phyloP scores from a whole-genome alignment of 2,113 vertebrate species.

The Lophotis ruficrista region DNA sequence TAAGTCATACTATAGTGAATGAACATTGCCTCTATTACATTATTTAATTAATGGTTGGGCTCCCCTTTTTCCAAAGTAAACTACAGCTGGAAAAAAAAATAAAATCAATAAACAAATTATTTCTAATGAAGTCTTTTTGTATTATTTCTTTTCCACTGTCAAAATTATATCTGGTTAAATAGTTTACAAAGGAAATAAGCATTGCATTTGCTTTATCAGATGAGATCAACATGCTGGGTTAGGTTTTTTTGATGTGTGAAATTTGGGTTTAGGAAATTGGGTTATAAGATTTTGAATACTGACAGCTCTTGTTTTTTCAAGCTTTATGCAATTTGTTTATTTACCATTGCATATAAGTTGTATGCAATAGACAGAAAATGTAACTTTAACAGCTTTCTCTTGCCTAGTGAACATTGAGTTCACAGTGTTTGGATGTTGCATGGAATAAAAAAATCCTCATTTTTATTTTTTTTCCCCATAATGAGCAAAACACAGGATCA shows the following conservation, averaged over 20 bases:
- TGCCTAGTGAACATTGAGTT: neutral
- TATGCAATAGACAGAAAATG: neutral
- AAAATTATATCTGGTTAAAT: conserved; percentile 46
- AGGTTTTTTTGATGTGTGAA: neutral
- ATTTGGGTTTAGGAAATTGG: neutral
- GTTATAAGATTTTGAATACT: conserved; percentile 3
- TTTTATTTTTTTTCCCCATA: neutral
- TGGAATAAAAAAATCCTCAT: neutral
- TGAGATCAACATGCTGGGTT: neutral
- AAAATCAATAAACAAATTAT: conserved; percentile 54
- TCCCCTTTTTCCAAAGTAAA: conserved; percentile 55
- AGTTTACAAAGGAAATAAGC: conserved; percentile 22
- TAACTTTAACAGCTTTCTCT: neutral
- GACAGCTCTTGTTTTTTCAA: neutral
- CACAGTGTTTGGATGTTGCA: neutral
- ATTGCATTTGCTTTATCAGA: conserved; percentile 22
- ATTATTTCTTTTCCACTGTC: conserved; percentile 17
- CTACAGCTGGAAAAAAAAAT: neutral
- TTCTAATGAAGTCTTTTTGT: conserved; percentile 37
- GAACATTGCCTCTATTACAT: conserved; percentile 10
- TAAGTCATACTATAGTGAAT: neutral
- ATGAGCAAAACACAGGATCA: neutral
- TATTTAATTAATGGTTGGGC: conserved; percentile 63
- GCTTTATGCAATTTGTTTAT: neutral
- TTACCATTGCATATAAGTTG: neutral